Base-by-base conservation (phyloP, 2,113 vertebrate genomes). In the Pongo abelii region DNA sequence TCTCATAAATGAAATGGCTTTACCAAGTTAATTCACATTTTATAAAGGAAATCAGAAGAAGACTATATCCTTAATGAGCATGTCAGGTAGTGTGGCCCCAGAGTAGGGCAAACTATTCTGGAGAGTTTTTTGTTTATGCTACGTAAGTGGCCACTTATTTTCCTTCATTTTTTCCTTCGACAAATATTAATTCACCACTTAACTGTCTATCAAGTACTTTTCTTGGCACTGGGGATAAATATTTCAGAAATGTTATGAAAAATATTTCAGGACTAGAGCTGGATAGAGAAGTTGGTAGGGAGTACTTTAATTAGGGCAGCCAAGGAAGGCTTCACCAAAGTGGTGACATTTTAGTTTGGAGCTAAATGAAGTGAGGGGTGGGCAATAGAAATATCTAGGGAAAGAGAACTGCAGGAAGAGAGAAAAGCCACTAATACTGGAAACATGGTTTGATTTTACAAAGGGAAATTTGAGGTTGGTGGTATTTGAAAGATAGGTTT, bases 371-470 rank as follows among this genome's bases (percentile, higher is more conserved):
- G 3, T 83, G 43, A 88, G 46, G 9, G 4, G 74, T 88, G 81
- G 43, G 17, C 46, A 59, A n/a, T 84, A 50, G 67, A 38, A 52
- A 83, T 48, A 38, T 43, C 32, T 90, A 55, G 59, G 67, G n/a
- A 38, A 77, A 87, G 81, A 93, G 55, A 96, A 91, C 59, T 91
- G n/a, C 38, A 95, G 38, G 46, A 88, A 90, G 52, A 59, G 85
- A 88, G 48, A 69, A 94, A 74, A 94, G 14, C 9, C 35, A 57
- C 35, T 69, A 59, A 67, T 87, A 38, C 20, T 75, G 77, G 46
- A 59, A 96, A 80, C 79, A 25, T 12, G 83, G 57, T 86, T 32
- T 40, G 59, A 69, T 74, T 93, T 88, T 91, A 90, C 50, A 74
- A 80, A 78, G 46, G 74, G 25, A 94, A 18, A 84, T 86, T 88